Conservation (phyloP, 1,140 invertebrate genomes). For the Cataglyphis hispanica region DNA sequence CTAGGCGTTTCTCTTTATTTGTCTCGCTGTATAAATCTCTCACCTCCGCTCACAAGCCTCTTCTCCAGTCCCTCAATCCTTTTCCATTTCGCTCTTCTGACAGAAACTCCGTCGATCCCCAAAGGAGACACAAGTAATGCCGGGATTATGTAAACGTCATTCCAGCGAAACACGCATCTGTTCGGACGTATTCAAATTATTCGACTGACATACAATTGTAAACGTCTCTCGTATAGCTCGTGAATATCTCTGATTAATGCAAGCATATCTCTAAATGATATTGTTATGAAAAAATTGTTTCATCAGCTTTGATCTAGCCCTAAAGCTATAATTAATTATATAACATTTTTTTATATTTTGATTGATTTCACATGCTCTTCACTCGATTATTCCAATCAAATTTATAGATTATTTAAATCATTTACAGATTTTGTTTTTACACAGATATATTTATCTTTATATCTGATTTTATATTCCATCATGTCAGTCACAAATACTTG, state of each 20-base stretch:
- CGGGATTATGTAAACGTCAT: constrained; percentile 85
- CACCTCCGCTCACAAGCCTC: neutral
- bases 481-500: constrained; percentile 1
- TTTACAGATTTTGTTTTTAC: neutral
- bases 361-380: neutral
- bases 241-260: constrained; percentile 33
- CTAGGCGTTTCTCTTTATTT: constrained; percentile 71
- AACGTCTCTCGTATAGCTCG: constrained; percentile 3
- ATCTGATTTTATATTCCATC: too few species aligned
- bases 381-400: too few species aligned
- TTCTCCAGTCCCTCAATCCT: constrained; percentile 72
- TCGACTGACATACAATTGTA: constrained; percentile 63
- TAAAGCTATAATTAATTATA: neutral
- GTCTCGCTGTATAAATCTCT: constrained; percentile 4
- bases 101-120: constrained; percentile 76
- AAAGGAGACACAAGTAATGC: constrained; percentile 81
- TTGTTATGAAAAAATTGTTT: neutral
- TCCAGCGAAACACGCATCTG: constrained; percentile 80
- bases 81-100: constrained; percentile 73
- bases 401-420: too few species aligned
- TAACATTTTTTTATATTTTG: neutral
- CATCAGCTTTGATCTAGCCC: neutral
- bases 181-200: constrained; percentile 81
- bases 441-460: neutral
- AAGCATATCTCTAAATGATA: neutral